Base-by-base conservation (phyloP, 2,888 invertebrate species). In the Electrophaes corylata region DNA sequence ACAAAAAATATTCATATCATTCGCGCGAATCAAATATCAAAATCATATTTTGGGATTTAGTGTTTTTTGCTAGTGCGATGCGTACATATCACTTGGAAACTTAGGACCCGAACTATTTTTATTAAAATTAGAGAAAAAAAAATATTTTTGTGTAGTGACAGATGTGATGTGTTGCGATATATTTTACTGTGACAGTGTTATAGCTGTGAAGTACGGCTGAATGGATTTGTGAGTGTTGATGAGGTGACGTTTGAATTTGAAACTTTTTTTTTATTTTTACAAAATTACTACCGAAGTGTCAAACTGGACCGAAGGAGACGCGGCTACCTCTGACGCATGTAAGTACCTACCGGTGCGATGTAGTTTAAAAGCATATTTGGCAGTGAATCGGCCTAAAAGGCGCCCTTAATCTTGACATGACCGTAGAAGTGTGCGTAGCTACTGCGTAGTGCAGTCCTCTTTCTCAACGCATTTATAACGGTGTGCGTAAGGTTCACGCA, bases 271-370 rank as follows among this genome's bases (percentile, higher is more conserved):
- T 87, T 60, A 51, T 55, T 83, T 83, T 81, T 76, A 78, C 83
- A 91, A 91, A 90, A 91, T 91, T 91, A 86, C 89, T 84, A 87
- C 90, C 90, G 76, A 90, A 86, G 88, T 91, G 87, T 88, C 91
- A 89, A 90, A 88, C 90, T 91, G 91, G 91, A 91, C 86, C 85
- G 91, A 90, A 81, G 90, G 86, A 83, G 91, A 86, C 72, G 83
- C 87, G 84, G 81, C 88, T 88, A 82, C 91, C 87, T 86, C 91
- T 91, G 91, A 90, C 91, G 91, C 84, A 91, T 91, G 91, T 91
- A 66, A 91, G 91, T 91, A 86, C 64, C 29, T n/a, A n/a, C n/a
- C n/a, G n/a, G n/a, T n/a, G n/a, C n/a, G 45, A 57, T 60, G 52
- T 52, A n/a, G n/a, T 43, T 61, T 57, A 35, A 51, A 47, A 55